Conservation (phyloP, 2,797 vertebrate species). For the Atherinosoma microstoma region DNA sequence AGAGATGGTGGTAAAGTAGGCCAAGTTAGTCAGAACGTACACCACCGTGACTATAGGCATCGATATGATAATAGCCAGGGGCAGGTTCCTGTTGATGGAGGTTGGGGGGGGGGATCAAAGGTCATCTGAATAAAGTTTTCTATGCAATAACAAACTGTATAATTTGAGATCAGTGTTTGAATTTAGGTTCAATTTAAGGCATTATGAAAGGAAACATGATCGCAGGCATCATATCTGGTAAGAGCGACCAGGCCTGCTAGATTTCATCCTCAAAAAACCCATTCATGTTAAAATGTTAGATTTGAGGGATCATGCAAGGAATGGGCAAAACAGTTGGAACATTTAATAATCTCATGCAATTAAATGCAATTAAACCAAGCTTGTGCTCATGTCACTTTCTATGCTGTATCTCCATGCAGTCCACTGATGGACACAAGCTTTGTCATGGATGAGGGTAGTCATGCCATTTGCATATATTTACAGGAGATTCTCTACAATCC, state of each 20-base stretch:
- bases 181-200: conserved; percentile 7
- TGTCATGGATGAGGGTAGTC: conserved; percentile 12
- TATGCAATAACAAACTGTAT: not conserved
- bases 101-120: not conserved
- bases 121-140: conserved; percentile 20
- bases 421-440: conserved; percentile 27
- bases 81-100: conserved; percentile 88
- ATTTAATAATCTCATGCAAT: not conserved
- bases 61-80: conserved; percentile 96
- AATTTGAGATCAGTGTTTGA: not conserved
- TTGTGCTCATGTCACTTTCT: not conserved
- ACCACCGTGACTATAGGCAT: conserved; percentile 96
- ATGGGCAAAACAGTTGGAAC: not conserved
- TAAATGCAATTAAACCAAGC: not conserved
- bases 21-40: conserved; percentile 96
- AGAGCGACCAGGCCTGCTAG: not conserved
- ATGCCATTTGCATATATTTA: conserved; percentile 40
- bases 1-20: conserved; percentile 96
- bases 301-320: not conserved
- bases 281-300: not conserved
- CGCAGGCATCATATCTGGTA: not conserved
- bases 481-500: conserved; percentile 43
- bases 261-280: not conserved
- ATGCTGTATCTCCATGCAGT: conserved; percentile 30
- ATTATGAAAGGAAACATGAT: not conserved